Percentiles rank a stretch among this genome's conserved stretches.
Conservation (phyloP, 2,888 invertebrate genomes). For the Tipula lateralis region DNA sequence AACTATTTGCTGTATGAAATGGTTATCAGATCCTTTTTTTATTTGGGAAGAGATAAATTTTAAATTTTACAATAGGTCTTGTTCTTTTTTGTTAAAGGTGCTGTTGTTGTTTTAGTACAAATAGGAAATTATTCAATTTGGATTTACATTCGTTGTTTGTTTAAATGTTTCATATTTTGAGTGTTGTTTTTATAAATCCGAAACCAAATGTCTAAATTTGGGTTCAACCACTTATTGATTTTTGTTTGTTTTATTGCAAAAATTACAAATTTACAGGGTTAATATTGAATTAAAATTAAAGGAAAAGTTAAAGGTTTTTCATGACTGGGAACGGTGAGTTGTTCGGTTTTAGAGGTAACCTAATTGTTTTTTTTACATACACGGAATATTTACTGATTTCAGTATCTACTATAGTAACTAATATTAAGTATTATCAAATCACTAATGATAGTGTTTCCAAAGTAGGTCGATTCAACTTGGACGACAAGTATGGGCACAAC, state of each 20-base stretch:
- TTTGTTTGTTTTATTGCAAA: not conserved
- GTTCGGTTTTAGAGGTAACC: no score
- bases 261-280: not conserved
- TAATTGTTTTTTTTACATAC: no score
- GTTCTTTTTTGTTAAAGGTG: no score
- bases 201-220: not conserved
- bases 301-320: not conserved
- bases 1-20: not conserved
- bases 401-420: no score
- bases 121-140: not conserved
- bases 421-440: no score
- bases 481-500: no score
- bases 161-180: slow-evolving; percentile 1
- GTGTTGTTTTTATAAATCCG: not conserved
- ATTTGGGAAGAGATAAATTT: not conserved
- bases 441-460: no score
- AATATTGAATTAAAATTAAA: not conserved
- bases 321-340: no score
- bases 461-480: no score
- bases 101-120: not conserved
- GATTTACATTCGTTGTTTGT: not conserved
- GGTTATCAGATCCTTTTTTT: not conserved
- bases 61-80: not conserved
- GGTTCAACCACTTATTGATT: not conserved
- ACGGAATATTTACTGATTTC: no score